A percentile compares a stretch with the other conserved stretches of the same genome.
phyloP scores from a whole-genome alignment of 2,113 vertebrate genomes.

The Mellivora capensis region DNA sequence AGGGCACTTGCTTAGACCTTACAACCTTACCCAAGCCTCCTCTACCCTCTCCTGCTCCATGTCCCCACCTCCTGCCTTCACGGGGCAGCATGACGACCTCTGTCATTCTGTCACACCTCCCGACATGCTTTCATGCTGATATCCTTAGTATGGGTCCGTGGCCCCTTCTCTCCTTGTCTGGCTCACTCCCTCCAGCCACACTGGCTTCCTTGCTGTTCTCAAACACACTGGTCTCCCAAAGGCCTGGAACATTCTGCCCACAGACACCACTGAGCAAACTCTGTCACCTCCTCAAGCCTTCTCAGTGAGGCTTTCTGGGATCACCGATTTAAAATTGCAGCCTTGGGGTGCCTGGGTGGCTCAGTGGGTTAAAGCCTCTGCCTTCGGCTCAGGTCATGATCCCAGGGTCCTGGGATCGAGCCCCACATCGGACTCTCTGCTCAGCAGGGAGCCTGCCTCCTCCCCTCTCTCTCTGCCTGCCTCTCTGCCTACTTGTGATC shows the following conservation, averaged over 20 bases:
- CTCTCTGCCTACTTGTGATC: too few species aligned
- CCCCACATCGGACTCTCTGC: too few species aligned
- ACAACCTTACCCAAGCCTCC: neutral
- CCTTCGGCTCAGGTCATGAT: too few species aligned
- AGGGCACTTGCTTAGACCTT: neutral
- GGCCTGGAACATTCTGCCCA: neutral
- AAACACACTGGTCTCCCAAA: neutral
- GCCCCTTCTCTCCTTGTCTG: neutral
- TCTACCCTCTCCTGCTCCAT: neutral
- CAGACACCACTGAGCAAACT: neutral
- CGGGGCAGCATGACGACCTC: neutral
- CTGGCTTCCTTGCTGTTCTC: neutral
- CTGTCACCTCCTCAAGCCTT: neutral
- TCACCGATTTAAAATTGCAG: neutral
- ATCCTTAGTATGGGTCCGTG: rapidly evolving
- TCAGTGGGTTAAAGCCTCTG: too few species aligned
- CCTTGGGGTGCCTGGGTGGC: neutral
- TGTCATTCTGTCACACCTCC: neutral
- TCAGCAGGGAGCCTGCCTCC: too few species aligned
- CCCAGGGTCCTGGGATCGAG: too few species aligned
- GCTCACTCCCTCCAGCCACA: neutral
- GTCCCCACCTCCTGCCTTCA: too few species aligned
- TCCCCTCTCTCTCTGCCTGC: too few species aligned
- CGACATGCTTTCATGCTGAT: rapidly evolving
- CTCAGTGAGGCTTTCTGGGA: neutral